Conservation (phyloP, 2,113 vertebrate genomes). For the Neofelis nebulosa region DNA sequence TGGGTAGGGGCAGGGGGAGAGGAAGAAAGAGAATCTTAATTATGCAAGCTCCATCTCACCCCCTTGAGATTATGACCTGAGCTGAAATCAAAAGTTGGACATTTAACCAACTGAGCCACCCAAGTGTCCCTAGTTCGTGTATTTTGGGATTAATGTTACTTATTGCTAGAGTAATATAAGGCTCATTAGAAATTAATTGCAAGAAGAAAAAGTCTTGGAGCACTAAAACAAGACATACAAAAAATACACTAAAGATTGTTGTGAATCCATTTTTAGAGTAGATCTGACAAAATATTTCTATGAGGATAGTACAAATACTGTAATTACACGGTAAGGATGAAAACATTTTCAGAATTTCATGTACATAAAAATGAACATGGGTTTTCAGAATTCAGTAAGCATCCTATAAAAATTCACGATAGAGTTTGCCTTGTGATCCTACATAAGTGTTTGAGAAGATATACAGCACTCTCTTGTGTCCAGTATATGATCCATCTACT, state of each 20-base stretch:
- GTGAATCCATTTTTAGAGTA: neutral
- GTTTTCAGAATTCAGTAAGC: slow-evolving; percentile 1
- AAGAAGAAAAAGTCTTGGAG: neutral
- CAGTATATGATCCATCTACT: neutral
- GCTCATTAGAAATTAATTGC: neutral
- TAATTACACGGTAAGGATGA: neutral
- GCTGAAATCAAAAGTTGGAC: too few species aligned
- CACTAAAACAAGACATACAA: neutral
- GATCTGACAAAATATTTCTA: neutral
- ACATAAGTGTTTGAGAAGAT: neutral
- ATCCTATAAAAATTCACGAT: neutral
- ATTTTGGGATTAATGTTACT: neutral
- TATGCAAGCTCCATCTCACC: too few species aligned
- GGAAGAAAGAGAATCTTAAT: too few species aligned
- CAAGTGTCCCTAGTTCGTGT: too few species aligned
- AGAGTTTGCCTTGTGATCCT: neutral
- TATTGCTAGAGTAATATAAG: neutral
- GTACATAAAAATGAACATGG: neutral
- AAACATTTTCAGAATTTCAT: neutral
- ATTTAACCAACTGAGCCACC: too few species aligned
- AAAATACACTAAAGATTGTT: neutral
- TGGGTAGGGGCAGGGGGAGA: too few species aligned
- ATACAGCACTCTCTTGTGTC: neutral
- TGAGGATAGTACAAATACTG: neutral
- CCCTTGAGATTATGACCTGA: too few species aligned